Evolutionary conservation across 2,888 invertebrate genomes (phyloP).

Genomic region (Athalia circularis): DNA sequence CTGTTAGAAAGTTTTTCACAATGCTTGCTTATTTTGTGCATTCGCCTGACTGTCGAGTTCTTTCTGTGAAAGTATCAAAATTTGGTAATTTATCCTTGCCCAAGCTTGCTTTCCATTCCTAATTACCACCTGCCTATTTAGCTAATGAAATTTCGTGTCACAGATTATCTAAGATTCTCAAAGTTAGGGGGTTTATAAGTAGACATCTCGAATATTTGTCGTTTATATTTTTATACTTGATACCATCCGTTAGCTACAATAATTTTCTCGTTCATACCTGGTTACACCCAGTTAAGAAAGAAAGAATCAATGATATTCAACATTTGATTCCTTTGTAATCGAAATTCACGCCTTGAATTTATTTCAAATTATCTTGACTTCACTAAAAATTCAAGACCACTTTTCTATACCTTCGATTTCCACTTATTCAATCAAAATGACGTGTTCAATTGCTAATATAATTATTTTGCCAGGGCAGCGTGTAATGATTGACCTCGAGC

Average conservation of each 20-base stretch:
- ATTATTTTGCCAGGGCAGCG: background rate
- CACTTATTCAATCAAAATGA: too few species aligned
- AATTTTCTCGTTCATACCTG: too few species aligned
- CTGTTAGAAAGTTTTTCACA: too few species aligned
- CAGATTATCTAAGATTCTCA: conserved; percentile 18
- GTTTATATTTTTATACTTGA: background rate
- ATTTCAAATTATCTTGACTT: too few species aligned
- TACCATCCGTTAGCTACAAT: too few species aligned
- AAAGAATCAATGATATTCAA: too few species aligned
- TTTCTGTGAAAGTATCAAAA: background rate
- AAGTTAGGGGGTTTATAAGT: background rate
- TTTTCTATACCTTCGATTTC: too few species aligned
- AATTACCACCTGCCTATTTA: conserved; percentile 21
- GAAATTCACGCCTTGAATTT: too few species aligned
- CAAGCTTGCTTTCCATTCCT: conserved; percentile 38
- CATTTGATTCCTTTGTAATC: too few species aligned
- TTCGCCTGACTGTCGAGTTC: conserved; percentile 18
- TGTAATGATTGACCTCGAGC: background rate
- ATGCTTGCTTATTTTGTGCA: background rate
- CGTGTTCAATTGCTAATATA: too few species aligned
- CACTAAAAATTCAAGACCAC: too few species aligned
- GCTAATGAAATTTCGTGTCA: conserved; percentile 11
- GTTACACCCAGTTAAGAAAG: too few species aligned
- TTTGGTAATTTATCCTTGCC: conserved; percentile 29
- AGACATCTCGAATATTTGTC: background rate